Evolutionary conservation across 2,797 vertebrate genomes (phyloP).

Genomic region (Leptodactylus fallax): DNA sequence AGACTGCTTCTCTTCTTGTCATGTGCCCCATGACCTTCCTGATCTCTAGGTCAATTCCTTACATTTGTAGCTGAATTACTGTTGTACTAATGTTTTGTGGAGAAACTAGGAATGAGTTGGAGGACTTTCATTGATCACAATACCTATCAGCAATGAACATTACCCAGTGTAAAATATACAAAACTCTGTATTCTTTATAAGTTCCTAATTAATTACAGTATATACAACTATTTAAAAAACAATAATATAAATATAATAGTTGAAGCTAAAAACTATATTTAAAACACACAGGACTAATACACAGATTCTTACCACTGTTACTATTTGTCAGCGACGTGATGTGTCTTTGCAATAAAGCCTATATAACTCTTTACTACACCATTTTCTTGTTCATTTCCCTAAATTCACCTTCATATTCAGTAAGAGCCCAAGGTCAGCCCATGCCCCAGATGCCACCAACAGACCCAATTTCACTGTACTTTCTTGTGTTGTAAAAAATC

Average conservation of each 20-base stretch:
- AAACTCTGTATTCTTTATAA: too few species aligned
- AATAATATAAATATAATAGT: background rate
- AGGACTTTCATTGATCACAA: background rate
- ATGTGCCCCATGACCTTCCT: slow-evolving; percentile 41
- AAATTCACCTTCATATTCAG: too few species aligned
- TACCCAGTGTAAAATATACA: background rate
- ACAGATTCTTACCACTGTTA: background rate
- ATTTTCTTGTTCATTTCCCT: too few species aligned
- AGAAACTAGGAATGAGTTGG: slow-evolving; percentile 16
- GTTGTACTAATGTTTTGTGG: slow-evolving; percentile 9
- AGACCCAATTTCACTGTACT: too few species aligned
- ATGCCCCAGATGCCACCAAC: too few species aligned
- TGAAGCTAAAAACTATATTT: background rate
- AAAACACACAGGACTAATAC: background rate
- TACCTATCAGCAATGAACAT: background rate
- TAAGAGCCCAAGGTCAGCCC: too few species aligned
- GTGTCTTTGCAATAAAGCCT: too few species aligned
- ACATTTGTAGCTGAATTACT: slow-evolving; percentile 47
- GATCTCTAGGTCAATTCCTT: slow-evolving; percentile 52
- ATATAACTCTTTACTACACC: too few species aligned
- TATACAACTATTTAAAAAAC: background rate
- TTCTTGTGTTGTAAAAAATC: too few species aligned
- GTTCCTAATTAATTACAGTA: too few species aligned
- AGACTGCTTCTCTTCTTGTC: background rate
- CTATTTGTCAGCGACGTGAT: background rate